Evolutionary conservation across 2,888 invertebrate species (phyloP).

Genomic region (Sphaerophoria rueppellii): DNA sequence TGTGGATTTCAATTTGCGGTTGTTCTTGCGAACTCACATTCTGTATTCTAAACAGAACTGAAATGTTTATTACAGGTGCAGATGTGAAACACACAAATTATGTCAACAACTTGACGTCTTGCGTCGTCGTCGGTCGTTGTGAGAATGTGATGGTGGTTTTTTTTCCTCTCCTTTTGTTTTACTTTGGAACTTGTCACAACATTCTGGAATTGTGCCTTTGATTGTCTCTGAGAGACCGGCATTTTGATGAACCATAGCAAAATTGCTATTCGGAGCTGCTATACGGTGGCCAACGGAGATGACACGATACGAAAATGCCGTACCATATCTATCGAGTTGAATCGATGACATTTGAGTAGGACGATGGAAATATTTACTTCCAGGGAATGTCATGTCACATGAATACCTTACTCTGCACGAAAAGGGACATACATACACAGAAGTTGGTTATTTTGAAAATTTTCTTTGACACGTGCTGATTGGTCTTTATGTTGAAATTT

Average conservation of each 20-base stretch:
- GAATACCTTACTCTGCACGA: background rate
- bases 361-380: background rate
- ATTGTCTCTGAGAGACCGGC: background rate
- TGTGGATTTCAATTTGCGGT: background rate
- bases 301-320: background rate
- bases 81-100: conserved; percentile 1
- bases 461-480: background rate
- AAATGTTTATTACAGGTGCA: conserved; percentile 1
- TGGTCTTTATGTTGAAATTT: background rate
- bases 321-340: too few relatives aligned
- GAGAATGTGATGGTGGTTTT: background rate
- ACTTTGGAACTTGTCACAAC: background rate
- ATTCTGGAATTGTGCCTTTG: background rate
- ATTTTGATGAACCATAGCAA: background rate
- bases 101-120: background rate
- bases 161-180: background rate
- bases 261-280: background rate
- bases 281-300: background rate
- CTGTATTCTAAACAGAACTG: background rate
- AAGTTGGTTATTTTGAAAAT: background rate
- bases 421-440: too few relatives aligned
- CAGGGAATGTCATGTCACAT: background rate
- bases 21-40: background rate
- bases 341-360: background rate
- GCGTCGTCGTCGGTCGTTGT: background rate